These are phyloP conservation scores for Calvadosia cruxmelitensis DNA, from an alignment of 30 jellyfish, hydroid and myxozoan species.

Conservation along the genomic window DNA sequence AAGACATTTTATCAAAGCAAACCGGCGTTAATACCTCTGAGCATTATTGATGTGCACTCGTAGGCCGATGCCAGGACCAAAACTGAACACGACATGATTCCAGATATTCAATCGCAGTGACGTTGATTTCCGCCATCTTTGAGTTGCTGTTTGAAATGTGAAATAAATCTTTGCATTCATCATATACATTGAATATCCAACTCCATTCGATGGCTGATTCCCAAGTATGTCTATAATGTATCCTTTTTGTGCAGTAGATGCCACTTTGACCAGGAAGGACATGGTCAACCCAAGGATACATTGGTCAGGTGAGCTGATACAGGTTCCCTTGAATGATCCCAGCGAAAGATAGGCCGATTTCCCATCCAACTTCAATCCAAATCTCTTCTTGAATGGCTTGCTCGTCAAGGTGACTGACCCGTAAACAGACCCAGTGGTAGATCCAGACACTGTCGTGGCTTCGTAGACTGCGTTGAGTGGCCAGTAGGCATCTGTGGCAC, in stretches of 20 bases:
- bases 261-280: conserved; percentile 34
- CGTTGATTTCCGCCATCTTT: background rate
- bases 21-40: too few species aligned
- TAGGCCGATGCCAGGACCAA: background rate
- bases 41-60: background rate
- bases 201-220: conserved; percentile 24
- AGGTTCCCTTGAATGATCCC: conserved; percentile 33
- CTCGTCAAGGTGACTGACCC: conserved; percentile 23
- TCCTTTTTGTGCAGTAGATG: conserved; percentile 6
- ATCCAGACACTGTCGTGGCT: conserved; percentile 37
- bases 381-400: conserved; percentile 1
- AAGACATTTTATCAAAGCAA: too few species aligned
- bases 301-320: conserved; percentile 58
- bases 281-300: conserved; percentile 76
- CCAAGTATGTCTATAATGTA: conserved; percentile 60
- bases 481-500: conserved; percentile 74
- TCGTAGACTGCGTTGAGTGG: conserved; percentile 41
- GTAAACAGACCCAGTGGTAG: conserved; percentile 39
- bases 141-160: background rate
- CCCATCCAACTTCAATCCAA: conserved; percentile 49
- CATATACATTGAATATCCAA: conserved; percentile 33
- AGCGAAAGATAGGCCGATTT: conserved; percentile 16
- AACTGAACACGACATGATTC: background rate
- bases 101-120: background rate
- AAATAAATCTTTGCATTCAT: conserved; percentile 1